These are phyloP conservation scores for Erebia epiphron DNA, from an alignment of 2,888 invertebrate species.

Conservation along the genomic window DNA sequence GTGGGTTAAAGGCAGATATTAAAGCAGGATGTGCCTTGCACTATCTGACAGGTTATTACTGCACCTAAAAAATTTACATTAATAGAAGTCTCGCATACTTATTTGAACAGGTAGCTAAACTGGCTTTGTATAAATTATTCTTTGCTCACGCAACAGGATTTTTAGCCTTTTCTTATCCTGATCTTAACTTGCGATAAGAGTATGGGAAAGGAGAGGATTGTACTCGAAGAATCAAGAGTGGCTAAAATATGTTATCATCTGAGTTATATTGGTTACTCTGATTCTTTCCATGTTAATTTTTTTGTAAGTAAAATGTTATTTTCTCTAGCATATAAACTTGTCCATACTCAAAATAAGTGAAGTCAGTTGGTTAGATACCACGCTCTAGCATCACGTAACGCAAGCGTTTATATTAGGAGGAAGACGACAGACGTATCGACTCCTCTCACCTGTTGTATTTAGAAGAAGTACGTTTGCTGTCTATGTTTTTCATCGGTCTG, in stretches of 20 bases:
- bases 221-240: not conserved
- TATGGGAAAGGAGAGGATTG: no score
- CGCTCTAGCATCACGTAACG: no score
- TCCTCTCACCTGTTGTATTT: not conserved
- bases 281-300: not conserved
- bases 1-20: conserved; percentile 72
- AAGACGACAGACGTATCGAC: not conserved
- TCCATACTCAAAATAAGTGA: not conserved
- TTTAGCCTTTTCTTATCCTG: no score
- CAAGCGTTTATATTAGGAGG: no score
- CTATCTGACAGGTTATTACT: conserved; percentile 77
- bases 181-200: no score
- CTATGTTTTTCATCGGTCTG: conserved; percentile 2
- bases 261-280: not conserved
- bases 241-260: not conserved
- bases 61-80: no score
- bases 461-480: not conserved
- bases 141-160: no score
- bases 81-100: no score
- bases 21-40: conserved; percentile 76
- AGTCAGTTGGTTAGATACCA: not conserved
- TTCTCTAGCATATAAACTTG: not conserved
- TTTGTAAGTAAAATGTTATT: not conserved
- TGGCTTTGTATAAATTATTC: no score
- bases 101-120: no score